Evolutionary conservation across 2,113 vertebrate genomes (phyloP).

Genomic region (Bufo bufo): DNA sequence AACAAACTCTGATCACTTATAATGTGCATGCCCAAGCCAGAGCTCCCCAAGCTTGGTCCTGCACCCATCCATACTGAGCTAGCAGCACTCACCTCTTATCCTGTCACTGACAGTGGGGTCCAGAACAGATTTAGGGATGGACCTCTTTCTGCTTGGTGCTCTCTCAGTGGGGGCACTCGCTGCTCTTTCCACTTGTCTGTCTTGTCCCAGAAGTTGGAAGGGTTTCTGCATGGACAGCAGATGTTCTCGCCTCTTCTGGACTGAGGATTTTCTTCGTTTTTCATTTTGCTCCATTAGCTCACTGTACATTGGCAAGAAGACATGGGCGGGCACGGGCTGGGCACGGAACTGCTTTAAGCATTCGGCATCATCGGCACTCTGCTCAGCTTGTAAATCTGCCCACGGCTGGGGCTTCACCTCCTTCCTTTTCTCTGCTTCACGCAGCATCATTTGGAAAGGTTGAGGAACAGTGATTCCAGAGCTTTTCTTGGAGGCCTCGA

Average conservation of each 20-base stretch:
- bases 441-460: constrained; percentile 72
- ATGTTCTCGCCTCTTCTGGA: constrained; percentile 82
- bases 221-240: constrained; percentile 86
- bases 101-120: constrained; percentile 72
- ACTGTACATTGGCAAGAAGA: constrained; percentile 79
- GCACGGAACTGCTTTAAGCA: constrained; percentile 88
- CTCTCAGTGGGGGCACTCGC: constrained; percentile 62
- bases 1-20: too few relatives aligned
- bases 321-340: constrained; percentile 79
- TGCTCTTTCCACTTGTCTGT: constrained; percentile 68
- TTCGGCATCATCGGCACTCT: constrained; percentile 80
- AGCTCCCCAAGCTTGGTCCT: background rate
- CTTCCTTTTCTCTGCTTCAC: constrained; percentile 70
- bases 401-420: constrained; percentile 62
- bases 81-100: constrained; percentile 77
- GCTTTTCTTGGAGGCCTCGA: constrained; percentile 65
- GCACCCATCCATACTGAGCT: background rate
- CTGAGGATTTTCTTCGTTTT: constrained; percentile 74
- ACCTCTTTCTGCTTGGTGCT: constrained; percentile 65
- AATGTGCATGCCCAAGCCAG: background rate
- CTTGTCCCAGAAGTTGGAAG: constrained; percentile 83
- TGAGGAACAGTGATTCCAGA: constrained; percentile 72
- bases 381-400: constrained; percentile 70
- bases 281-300: constrained; percentile 79
- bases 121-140: constrained; percentile 72